phyloP scores from a whole-genome alignment of 2,888 invertebrate species.

The Rhagonycha lutea region DNA sequence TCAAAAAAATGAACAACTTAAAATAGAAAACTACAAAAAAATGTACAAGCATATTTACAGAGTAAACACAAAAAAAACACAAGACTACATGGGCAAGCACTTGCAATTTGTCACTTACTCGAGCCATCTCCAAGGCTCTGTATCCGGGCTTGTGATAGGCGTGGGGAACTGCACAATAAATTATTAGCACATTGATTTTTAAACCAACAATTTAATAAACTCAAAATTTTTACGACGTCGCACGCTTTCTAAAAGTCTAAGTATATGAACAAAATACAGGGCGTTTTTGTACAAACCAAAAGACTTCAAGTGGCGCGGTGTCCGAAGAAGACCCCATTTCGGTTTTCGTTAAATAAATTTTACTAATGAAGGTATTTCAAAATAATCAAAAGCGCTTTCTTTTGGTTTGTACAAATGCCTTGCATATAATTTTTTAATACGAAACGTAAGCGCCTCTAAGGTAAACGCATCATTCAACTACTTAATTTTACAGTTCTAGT shows the following conservation, averaged over 20 bases:
- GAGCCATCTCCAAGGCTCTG: conserved; percentile 90
- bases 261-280: neutral
- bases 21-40: neutral
- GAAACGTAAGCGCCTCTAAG: neutral
- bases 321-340: too few species aligned
- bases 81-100: conserved; percentile 40
- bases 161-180: conserved; percentile 76
- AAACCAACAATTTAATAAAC: neutral
- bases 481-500: neutral
- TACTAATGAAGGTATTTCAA: too few species aligned
- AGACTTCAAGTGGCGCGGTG: too few species aligned
- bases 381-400: too few species aligned
- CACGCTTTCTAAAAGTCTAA: neutral
- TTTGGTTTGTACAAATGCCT: neutral
- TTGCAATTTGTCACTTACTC: conserved; percentile 66
- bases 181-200: conserved; percentile 15
- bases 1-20: neutral
- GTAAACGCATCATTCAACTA: neutral
- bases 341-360: too few species aligned
- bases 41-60: neutral
- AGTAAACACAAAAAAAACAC: conserved; percentile 27
- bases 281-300: neutral
- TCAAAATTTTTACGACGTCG: neutral
- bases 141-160: conserved; percentile 86
- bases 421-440: neutral